These are phyloP conservation scores for Sitta europaea DNA, from an alignment of 2,113 vertebrate species.

Conservation along the genomic window DNA sequence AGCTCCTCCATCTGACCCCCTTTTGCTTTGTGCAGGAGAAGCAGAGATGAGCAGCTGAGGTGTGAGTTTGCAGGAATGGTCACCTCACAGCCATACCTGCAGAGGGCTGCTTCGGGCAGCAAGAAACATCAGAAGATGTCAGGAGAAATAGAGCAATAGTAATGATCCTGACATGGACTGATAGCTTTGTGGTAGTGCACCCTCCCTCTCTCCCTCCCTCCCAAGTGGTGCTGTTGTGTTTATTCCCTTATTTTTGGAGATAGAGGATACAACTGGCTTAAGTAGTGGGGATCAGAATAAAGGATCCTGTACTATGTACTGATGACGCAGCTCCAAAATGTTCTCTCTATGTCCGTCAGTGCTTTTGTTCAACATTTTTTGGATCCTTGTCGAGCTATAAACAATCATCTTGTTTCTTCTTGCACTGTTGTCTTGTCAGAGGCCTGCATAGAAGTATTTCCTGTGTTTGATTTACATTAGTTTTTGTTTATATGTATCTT, in stretches of 20 bases:
- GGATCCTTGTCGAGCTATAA: neutral
- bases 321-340: neutral
- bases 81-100: rapidly evolving
- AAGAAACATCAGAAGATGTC: neutral
- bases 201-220: neutral
- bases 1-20: rapidly evolving
- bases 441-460: neutral
- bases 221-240: neutral
- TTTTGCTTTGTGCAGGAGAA: neutral
- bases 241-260: neutral
- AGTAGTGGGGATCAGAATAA: neutral
- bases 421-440: neutral
- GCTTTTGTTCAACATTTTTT: neutral
- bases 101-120: neutral
- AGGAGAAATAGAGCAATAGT: neutral
- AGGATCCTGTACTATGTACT: neutral
- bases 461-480: neutral
- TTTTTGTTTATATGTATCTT: neutral
- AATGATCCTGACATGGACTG: neutral
- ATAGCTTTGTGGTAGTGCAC: rapidly evolving
- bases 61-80: neutral
- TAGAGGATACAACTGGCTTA: neutral
- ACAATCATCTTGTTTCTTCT: neutral
- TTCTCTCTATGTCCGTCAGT: neutral
- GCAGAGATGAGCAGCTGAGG: neutral